A percentile compares a stretch with the other conserved stretches of the same genome.
Evolutionary conservation across 2,113 vertebrate species (phyloP).

Genomic region (Calypte anna): DNA sequence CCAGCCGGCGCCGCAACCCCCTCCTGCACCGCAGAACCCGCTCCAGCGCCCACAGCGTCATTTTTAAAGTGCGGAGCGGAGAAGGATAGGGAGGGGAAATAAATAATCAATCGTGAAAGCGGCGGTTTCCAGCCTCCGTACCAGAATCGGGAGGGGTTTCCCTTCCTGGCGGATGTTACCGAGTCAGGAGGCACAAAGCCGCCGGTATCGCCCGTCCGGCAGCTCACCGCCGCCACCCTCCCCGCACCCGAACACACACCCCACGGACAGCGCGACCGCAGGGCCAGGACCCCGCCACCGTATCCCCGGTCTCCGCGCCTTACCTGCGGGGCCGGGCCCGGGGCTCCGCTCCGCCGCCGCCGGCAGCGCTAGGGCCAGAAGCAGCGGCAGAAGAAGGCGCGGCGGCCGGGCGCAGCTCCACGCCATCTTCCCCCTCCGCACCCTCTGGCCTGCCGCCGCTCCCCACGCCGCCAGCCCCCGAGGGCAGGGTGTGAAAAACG

Average conservation of each 20-base stretch:
- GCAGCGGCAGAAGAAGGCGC: conserved; percentile 36
- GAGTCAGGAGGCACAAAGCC: background rate
- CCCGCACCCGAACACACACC: background rate
- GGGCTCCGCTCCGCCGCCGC: conserved; percentile 24
- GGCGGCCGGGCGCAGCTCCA: conserved; percentile 59
- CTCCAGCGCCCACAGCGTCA: background rate
- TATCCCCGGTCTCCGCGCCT: background rate
- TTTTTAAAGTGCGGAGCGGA: background rate
- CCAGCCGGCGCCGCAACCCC: background rate
- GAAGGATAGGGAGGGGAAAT: no score
- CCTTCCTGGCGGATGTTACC: background rate
- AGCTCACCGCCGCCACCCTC: background rate
- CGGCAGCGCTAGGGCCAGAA: conserved; percentile 21
- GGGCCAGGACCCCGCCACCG: background rate
- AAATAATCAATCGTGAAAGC: background rate
- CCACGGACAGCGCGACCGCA: background rate
- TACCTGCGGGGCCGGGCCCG: conserved; percentile 79
- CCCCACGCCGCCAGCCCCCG: conserved; percentile 27
- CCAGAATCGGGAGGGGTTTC: background rate
- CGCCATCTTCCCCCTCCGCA: conserved; percentile 38
- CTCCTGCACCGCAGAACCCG: background rate
- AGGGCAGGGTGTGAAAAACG: background rate
- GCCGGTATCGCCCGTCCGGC: background rate
- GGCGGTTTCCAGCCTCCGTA: no score
- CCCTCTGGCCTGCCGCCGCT: conserved; percentile 62